phyloP scores from a whole-genome alignment of 1,140 invertebrate species.

The Nautilus pompilius region DNA sequence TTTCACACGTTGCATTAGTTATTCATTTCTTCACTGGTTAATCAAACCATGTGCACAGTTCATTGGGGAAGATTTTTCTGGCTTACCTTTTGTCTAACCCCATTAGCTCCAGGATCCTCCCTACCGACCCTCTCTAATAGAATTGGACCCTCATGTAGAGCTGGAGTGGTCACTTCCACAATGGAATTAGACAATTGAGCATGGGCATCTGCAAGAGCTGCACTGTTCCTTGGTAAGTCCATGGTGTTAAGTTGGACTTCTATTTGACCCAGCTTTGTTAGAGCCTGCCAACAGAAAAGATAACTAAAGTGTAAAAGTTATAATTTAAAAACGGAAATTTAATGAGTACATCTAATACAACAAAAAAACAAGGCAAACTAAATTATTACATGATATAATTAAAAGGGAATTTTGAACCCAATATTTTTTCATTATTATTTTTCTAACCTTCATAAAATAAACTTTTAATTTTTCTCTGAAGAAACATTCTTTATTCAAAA shows the following conservation, averaged over 20 bases:
- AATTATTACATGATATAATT: too few relatives aligned
- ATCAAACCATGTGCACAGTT: not conserved
- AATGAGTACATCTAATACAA: too few relatives aligned
- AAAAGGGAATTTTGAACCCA: too few relatives aligned
- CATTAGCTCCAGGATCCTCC: constrained; percentile 65
- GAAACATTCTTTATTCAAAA: too few relatives aligned
- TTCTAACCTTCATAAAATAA: too few relatives aligned
- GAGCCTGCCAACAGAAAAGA: constrained; percentile 65
- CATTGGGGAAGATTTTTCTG: not conserved
- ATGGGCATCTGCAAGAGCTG: constrained; percentile 67
- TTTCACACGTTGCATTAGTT: not conserved
- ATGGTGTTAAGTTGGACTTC: constrained; percentile 70
- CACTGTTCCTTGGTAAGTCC: constrained; percentile 63
- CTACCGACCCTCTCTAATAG: constrained; percentile 70
- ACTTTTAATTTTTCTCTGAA: too few relatives aligned
- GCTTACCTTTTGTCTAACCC: constrained; percentile 54
- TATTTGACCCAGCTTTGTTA: constrained; percentile 73
- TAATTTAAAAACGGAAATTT: too few relatives aligned
- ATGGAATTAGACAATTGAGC: constrained; percentile 64
- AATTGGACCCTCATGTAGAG: constrained; percentile 69
- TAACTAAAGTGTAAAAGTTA: too few relatives aligned
- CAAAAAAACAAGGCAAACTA: too few relatives aligned
- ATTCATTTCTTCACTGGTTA: not conserved
- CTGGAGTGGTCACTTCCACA: constrained; percentile 65
- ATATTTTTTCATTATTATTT: too few relatives aligned